These are phyloP conservation scores for Agrotis puta DNA, from an alignment of 2,888 invertebrate genomes.

Conservation along the genomic window DNA sequence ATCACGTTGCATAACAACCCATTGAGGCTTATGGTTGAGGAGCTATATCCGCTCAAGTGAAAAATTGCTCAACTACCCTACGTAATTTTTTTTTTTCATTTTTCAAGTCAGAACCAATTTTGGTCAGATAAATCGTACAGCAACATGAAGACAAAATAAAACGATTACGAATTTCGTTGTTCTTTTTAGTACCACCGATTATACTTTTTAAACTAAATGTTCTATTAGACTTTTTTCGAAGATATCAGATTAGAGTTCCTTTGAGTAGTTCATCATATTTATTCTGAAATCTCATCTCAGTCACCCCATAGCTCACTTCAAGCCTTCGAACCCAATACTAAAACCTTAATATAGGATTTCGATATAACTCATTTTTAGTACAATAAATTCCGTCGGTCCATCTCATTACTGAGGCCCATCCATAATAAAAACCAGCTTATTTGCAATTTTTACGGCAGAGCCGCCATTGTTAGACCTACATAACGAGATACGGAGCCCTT, in stretches of 20 bases:
- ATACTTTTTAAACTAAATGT: too few species aligned
- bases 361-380: constrained; percentile 65
- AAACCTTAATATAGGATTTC: constrained; percentile 61
- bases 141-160: too few species aligned
- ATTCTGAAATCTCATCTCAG: not conserved
- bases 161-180: too few species aligned
- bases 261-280: not conserved
- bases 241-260: too few species aligned
- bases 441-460: constrained; percentile 87
- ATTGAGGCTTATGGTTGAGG: too few species aligned
- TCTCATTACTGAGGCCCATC: constrained; percentile 79
- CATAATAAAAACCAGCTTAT: constrained; percentile 81
- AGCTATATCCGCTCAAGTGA: too few species aligned
- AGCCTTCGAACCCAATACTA: constrained; percentile 9
- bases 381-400: constrained; percentile 69
- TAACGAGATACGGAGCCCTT: constrained; percentile 84
- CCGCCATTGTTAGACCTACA: constrained; percentile 79
- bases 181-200: too few species aligned
- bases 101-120: too few species aligned
- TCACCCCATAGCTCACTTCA: not conserved
- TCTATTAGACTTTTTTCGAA: not conserved
- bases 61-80: too few species aligned
- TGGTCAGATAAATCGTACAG: too few species aligned
- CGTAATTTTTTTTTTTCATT: too few species aligned
- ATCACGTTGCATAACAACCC: too few species aligned